Evolutionary conservation across 2,113 vertebrate species (phyloP).

Genomic region (Microcebus ravelobensis): DNA sequence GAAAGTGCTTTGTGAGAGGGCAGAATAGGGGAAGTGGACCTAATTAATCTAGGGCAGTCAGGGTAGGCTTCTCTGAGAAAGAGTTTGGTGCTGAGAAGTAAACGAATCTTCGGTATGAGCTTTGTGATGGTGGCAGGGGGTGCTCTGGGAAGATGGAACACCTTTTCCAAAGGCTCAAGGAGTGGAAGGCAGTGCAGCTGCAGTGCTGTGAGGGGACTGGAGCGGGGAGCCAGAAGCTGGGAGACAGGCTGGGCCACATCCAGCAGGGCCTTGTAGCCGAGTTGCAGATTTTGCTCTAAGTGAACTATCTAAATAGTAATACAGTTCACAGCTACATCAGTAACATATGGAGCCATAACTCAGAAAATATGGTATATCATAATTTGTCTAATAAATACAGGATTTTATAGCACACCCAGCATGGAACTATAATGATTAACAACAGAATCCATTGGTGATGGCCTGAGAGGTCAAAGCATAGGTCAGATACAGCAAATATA

Average conservation of each 20-base stretch:
- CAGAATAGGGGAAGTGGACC: background rate
- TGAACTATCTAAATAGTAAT: background rate
- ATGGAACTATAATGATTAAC: background rate
- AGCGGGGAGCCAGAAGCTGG: no score
- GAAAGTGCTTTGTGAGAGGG: background rate
- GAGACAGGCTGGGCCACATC: background rate
- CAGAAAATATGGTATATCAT: background rate
- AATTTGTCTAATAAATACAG: background rate
- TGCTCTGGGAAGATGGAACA: background rate
- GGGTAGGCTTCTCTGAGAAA: background rate
- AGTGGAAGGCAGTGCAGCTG: background rate
- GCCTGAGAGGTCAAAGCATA: background rate
- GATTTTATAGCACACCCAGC: background rate
- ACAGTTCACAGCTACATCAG: background rate
- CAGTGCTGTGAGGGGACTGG: background rate
- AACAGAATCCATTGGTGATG: background rate
- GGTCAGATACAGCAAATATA: background rate
- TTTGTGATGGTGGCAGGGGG: background rate
- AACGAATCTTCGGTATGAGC: background rate
- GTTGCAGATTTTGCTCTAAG: background rate
- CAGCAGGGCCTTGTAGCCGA: background rate
- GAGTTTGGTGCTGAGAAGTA: background rate
- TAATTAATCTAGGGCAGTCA: background rate
- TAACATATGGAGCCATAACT: background rate
- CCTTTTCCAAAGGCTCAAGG: background rate